Evolutionary conservation across 2,113 vertebrate species (phyloP).

Genomic region (Zootoca vivipara): DNA sequence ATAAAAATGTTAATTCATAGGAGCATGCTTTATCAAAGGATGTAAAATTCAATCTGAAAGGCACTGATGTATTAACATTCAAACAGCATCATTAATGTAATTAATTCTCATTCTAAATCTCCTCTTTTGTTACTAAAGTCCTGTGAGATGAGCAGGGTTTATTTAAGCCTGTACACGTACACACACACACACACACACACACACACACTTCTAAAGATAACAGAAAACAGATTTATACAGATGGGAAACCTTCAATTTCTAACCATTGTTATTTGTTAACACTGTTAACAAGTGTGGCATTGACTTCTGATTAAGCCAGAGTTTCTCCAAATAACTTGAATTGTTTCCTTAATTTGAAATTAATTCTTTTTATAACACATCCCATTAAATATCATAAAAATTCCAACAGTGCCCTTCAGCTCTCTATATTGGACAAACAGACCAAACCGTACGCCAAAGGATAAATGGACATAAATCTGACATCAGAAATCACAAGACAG

Average conservation of each 20-base stretch:
- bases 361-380: too few relatives aligned
- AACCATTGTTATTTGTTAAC: constrained; percentile 5
- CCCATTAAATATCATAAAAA: too few relatives aligned
- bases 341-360: background rate
- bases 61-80: constrained; percentile 17
- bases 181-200: background rate
- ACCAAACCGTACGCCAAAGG: too few relatives aligned
- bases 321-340: background rate
- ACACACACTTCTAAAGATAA: constrained; percentile 22
- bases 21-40: constrained; percentile 25
- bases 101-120: constrained; percentile 8
- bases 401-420: too few relatives aligned
- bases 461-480: too few relatives aligned
- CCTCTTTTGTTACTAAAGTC: constrained; percentile 11
- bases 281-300: background rate
- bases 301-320: constrained; percentile 1
- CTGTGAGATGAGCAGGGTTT: constrained; percentile 1
- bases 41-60: constrained; percentile 10
- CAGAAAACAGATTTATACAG: constrained; percentile 21
- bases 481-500: too few relatives aligned
- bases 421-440: too few relatives aligned
- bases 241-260: constrained; percentile 9
- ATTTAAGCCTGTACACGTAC: background rate
- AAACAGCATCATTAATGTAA: constrained; percentile 7
- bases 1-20: constrained; percentile 23